A percentile compares a stretch with the other conserved stretches of the same genome.
Evolutionary conservation across 2,113 vertebrate species (phyloP).

Genomic region (Paratilapia polleni): DNA sequence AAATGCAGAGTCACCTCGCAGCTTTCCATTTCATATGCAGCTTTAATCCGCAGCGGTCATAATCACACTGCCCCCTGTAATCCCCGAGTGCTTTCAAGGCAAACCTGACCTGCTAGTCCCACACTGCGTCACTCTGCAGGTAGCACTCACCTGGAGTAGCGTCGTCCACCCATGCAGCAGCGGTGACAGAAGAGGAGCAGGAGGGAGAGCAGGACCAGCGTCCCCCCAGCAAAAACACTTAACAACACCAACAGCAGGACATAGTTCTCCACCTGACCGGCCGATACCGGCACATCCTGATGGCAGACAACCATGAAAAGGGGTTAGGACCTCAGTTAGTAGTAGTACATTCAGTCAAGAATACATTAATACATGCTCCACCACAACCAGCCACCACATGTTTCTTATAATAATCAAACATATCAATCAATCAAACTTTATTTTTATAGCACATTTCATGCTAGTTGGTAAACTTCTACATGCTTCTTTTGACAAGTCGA

Average conservation of each 20-base stretch:
- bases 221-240: conserved; percentile 90
- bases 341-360: neutral
- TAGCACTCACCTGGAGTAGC: conserved; percentile 86
- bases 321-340: neutral
- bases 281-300: conserved; percentile 79
- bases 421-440: neutral
- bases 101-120: neutral
- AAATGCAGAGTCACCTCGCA: neutral
- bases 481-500: too few relatives aligned
- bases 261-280: conserved; percentile 86
- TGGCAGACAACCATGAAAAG: neutral
- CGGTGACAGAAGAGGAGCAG: conserved; percentile 90
- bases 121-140: neutral
- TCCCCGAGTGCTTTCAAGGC: neutral
- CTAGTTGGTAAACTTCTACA: too few relatives aligned
- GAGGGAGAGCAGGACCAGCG: conserved; percentile 88
- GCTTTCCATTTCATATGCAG: conserved; percentile 7
- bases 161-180: conserved; percentile 87
- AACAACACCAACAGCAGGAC: conserved; percentile 88
- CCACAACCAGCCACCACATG: too few relatives aligned
- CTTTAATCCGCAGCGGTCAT: neutral
- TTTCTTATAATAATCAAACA: neutral
- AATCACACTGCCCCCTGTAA: conserved; percentile 17
- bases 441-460: neutral
- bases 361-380: neutral